A percentile compares a stretch with the other conserved stretches of the same genome.
Conservation (phyloP, 2,113 vertebrate genomes). For the Caretta caretta region DNA sequence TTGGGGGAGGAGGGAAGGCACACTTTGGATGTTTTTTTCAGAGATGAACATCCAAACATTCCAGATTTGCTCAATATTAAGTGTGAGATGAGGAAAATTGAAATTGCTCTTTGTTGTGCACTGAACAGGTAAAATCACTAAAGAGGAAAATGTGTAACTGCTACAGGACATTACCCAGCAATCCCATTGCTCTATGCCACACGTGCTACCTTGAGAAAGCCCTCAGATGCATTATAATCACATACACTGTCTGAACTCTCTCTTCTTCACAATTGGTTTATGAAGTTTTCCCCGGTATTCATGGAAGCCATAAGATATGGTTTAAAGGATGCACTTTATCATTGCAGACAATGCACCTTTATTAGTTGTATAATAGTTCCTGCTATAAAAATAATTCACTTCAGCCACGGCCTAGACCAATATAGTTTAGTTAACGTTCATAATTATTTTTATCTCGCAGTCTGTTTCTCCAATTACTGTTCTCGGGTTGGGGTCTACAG, state of each 20-base stretch:
- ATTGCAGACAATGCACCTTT: slow-evolving; percentile 21
- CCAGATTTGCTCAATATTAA: not conserved
- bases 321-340: not conserved
- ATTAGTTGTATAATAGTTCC: slow-evolving; percentile 20
- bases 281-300: not conserved
- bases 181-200: not conserved
- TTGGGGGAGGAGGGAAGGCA: not conserved
- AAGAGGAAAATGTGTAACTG: not conserved
- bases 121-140: fast-evolving
- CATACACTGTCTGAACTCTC: not conserved
- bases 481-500: not conserved
- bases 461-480: not conserved
- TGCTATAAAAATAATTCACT: slow-evolving; percentile 24
- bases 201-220: not conserved
- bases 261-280: not conserved
- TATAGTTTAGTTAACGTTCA: slow-evolving; percentile 11
- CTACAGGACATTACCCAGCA: not conserved
- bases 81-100: not conserved
- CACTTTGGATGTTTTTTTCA: not conserved
- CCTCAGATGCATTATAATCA: not conserved
- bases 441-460: not conserved
- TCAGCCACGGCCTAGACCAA: not conserved
- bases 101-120: not conserved
- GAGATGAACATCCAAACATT: not conserved
- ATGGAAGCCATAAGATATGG: not conserved